Base-by-base conservation (phyloP, 2,113 vertebrate species). In the Edolisoma coerulescens region DNA sequence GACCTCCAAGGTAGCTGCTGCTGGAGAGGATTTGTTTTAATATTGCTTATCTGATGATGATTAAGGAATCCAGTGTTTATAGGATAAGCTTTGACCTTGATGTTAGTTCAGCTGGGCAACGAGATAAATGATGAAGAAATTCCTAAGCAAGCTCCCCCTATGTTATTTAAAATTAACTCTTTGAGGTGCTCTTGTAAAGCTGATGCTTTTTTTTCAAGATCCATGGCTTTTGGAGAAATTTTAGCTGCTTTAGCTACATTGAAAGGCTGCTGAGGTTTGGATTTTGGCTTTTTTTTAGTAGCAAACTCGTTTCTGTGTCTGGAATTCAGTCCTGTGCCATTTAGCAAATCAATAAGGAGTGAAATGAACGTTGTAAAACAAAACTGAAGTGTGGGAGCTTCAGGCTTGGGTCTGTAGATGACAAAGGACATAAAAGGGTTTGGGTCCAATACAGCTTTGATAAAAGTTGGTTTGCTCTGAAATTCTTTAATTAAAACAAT, bases 41-140 rank as follows among this genome's bases (percentile, higher is more conserved):
- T 90, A 44, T 70, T 86, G 76, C 82, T 97, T 88, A 84, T 93
- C 93, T 95, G 96, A 93, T 95, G 59, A 45, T 74, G 85, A 68
- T 94, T 56, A 84, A 96, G 93, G 76, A 96, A 90, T 52, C 18
- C 3, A 0, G 71, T 96, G 93, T 95, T 97, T 94, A 89, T 90
- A 85, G 87, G 45, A 32, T 59, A 47, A 42, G 39, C 50, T 85
- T 70, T 93, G 67, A 94, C 90, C 95, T 87, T 92, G 67, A 17
- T 85, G 84, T 92, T 86, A 63, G 93, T 86, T 97, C 92, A 86
- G 76, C 92, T 93, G 92, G 52, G 78, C 74, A 82, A 26, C 17
- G 47, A 82, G 65, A 82, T 42, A 86, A 90, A 81, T 64, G 60
- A 59, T 80, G 82, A 92, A 85, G 47, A 70, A 94, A 94, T 90